Percentiles rank a stretch among this genome's conserved stretches.
These are phyloP conservation scores for Junco hyemalis DNA, from an alignment of 2,113 vertebrate genomes.

Conservation along the genomic window DNA sequence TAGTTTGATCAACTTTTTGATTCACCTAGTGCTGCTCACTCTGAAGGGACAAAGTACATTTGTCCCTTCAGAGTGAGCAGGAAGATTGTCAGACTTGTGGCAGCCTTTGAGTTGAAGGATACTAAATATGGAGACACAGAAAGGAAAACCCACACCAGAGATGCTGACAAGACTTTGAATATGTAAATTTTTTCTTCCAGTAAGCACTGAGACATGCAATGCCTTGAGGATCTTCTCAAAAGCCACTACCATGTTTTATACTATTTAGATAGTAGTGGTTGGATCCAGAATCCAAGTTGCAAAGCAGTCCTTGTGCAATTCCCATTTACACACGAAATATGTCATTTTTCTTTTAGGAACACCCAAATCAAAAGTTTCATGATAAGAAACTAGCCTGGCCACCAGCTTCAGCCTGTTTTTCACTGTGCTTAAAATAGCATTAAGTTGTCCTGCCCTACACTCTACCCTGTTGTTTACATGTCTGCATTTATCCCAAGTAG, in stretches of 20 bases:
- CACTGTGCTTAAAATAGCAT: neutral
- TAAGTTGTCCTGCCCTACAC: neutral
- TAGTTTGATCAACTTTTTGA: neutral
- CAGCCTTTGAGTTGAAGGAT: neutral
- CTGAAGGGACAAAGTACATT: neutral
- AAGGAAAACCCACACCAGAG: neutral
- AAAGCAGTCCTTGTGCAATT: neutral
- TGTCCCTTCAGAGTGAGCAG: neutral
- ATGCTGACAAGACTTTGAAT: neutral
- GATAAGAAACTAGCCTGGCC: neutral
- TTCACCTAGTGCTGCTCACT: neutral
- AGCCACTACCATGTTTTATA: fast-evolving
- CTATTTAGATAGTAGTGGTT: neutral
- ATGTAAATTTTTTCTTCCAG: neutral
- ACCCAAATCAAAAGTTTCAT: neutral
- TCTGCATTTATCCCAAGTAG: neutral
- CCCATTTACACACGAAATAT: neutral
- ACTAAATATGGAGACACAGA: neutral
- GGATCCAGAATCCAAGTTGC: neutral
- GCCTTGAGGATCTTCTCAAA: neutral
- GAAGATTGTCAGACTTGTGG: neutral
- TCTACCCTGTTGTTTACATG: neutral
- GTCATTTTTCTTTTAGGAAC: neutral
- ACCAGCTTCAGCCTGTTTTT: neutral
- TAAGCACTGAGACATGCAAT: neutral